A percentile compares a stretch with the other conserved stretches of the same genome.
Conservation (phyloP, 2,113 vertebrate species). For the Trichechus manatus region DNA sequence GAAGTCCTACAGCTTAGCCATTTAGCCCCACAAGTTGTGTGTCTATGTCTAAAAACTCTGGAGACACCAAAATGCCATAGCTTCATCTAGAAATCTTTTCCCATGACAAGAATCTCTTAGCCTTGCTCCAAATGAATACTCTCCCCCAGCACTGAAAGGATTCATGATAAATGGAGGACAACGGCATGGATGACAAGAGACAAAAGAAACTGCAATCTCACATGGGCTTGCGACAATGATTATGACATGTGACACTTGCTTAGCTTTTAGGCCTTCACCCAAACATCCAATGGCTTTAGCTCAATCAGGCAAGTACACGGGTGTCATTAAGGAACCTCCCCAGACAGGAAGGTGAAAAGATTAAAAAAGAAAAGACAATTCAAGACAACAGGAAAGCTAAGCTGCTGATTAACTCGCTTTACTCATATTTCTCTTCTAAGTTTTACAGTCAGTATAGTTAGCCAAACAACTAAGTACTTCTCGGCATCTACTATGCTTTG, state of each 20-base stretch:
- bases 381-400: not conserved
- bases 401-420: not conserved
- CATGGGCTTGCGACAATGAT: not conserved
- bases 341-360: not conserved
- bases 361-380: not conserved
- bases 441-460: not conserved
- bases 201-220: not conserved
- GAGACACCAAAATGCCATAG: not conserved
- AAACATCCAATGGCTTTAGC: not conserved
- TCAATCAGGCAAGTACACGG: not conserved
- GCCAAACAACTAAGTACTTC: not conserved
- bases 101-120: not conserved
- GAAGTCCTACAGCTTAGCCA: not conserved
- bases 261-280: not conserved
- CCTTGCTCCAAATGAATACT: not conserved
- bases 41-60: not conserved
- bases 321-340: not conserved
- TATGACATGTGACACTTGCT: not conserved
- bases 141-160: not conserved
- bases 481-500: not conserved
- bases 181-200: not conserved
- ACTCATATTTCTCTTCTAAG: slow-evolving; percentile 1
- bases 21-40: not conserved
- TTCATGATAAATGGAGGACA: not conserved
- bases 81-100: not conserved